phyloP scores from a whole-genome alignment of 2,113 vertebrate species.

The Micromys minutus region DNA sequence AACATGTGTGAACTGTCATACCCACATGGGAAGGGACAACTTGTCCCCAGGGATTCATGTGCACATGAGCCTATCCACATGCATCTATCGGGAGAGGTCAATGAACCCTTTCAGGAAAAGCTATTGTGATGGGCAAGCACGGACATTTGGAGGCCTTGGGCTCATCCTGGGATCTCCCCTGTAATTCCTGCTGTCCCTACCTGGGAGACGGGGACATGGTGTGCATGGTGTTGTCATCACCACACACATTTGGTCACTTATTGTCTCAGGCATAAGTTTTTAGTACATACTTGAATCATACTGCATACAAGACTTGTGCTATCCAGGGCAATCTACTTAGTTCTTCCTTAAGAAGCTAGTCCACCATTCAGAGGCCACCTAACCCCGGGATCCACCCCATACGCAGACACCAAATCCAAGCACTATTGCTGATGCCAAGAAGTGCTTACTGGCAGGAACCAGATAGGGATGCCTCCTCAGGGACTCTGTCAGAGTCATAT shows the following conservation, averaged over 20 bases:
- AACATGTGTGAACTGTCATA: neutral
- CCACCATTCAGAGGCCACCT: too few relatives aligned
- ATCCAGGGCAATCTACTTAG: neutral
- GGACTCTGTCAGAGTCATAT: too few relatives aligned
- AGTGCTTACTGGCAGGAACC: too few relatives aligned
- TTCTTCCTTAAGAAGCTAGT: neutral
- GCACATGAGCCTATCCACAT: rapidly evolving
- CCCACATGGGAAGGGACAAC: neutral
- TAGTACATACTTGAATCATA: neutral
- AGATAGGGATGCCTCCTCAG: too few relatives aligned
- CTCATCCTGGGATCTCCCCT: neutral
- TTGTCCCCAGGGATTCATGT: neutral
- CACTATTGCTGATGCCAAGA: too few relatives aligned
- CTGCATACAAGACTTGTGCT: neutral
- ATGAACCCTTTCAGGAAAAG: neutral
- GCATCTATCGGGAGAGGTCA: neutral
- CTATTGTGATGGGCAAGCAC: neutral
- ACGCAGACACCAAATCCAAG: too few relatives aligned
- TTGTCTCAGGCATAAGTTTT: neutral
- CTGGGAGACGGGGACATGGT: neutral
- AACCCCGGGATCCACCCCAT: too few relatives aligned
- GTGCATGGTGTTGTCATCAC: neutral
- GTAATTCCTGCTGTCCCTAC: neutral
- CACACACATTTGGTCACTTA: neutral
- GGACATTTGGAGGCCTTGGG: neutral